Evolutionary conservation across 37 sponge, comb jelly and placozoan genomes (phyloP).

Genomic region (Dysidea cf. avara): DNA sequence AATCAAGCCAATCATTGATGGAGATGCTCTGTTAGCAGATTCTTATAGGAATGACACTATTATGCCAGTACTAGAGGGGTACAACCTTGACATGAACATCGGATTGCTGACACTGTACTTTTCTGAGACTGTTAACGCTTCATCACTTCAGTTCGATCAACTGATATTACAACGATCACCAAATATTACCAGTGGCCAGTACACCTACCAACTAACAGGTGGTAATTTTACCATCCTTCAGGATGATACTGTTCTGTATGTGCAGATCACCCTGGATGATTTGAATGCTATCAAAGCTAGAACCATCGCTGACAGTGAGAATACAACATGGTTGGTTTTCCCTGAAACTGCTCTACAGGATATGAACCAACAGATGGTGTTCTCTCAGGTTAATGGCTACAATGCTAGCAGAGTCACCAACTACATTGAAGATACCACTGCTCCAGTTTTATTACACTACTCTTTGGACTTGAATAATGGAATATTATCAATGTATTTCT

Average conservation of each 20-base stretch:
- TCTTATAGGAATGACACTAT: slow-evolving; percentile 63
- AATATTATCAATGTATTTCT: slow-evolving; percentile 46
- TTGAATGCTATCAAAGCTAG: slow-evolving; percentile 77
- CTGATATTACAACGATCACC: slow-evolving; percentile 68
- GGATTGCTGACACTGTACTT: slow-evolving; percentile 66
- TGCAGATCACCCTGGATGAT: slow-evolving; percentile 51
- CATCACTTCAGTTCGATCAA: slow-evolving; percentile 60
- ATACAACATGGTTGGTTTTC: slow-evolving; percentile 69
- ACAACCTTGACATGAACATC: slow-evolving; percentile 77
- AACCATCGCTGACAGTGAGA: slow-evolving; percentile 54
- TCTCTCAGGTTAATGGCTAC: slow-evolving; percentile 44
- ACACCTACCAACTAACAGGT: slow-evolving; percentile 50
- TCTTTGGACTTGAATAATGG: slow-evolving; percentile 58
- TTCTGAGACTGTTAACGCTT: slow-evolving; percentile 86
- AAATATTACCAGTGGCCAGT: slow-evolving; percentile 26
- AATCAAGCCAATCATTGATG: slow-evolving; percentile 59
- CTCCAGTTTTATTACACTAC: slow-evolving; percentile 51
- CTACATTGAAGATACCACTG: slow-evolving; percentile 72
- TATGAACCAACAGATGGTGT: slow-evolving; percentile 62
- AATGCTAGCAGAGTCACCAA: slow-evolving; percentile 53
- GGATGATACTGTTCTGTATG: slow-evolving; percentile 42
- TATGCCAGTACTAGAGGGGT: slow-evolving; percentile 60
- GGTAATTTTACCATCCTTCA: slow-evolving; percentile 33
- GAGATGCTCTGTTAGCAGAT: slow-evolving; percentile 56
- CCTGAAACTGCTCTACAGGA: slow-evolving; percentile 56